A percentile compares a stretch with the other conserved stretches of the same genome.
phyloP scores from a whole-genome alignment of 2,888 invertebrate genomes.

The Congeria kusceri region DNA sequence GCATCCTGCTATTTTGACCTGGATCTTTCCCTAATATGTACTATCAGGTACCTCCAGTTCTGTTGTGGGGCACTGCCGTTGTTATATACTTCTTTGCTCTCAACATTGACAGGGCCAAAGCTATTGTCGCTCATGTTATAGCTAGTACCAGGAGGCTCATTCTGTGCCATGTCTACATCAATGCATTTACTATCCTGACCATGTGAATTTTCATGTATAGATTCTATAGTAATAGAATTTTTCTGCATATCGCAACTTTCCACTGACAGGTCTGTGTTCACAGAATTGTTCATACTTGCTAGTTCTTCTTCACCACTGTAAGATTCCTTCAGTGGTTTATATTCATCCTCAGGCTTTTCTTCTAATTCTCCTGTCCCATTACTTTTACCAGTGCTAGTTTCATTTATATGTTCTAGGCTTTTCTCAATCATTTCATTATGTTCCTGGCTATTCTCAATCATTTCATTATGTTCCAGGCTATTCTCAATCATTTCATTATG shows the following conservation, averaged over 20 bases:
- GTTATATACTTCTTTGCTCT: neutral
- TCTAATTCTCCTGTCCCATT: conserved; percentile 5
- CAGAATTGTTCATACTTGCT: neutral
- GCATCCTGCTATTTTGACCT: too few relatives aligned
- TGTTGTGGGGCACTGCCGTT: neutral
- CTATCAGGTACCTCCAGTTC: conserved; percentile 33
- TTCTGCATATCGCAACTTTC: conserved; percentile 11
- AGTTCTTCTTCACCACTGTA: neutral
- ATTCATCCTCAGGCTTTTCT: too few relatives aligned
- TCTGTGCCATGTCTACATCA: too few relatives aligned
- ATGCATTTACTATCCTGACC: neutral
- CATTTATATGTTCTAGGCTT: neutral
- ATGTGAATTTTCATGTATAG: neutral
- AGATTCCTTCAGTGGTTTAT: too few relatives aligned
- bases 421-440: neutral
- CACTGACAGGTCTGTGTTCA: neutral
- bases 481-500: neutral
- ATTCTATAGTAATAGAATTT: neutral
- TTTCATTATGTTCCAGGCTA: neutral
- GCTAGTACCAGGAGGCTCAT: too few relatives aligned
- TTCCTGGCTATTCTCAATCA: neutral
- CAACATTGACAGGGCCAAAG: too few relatives aligned
- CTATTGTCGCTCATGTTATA: too few relatives aligned
- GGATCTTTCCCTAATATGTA: too few relatives aligned
- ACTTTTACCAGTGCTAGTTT: neutral